A percentile compares a stretch with the other conserved stretches of the same genome.
phyloP scores from a whole-genome alignment of 2,888 invertebrate genomes.

The Meteorus cinctellus region DNA sequence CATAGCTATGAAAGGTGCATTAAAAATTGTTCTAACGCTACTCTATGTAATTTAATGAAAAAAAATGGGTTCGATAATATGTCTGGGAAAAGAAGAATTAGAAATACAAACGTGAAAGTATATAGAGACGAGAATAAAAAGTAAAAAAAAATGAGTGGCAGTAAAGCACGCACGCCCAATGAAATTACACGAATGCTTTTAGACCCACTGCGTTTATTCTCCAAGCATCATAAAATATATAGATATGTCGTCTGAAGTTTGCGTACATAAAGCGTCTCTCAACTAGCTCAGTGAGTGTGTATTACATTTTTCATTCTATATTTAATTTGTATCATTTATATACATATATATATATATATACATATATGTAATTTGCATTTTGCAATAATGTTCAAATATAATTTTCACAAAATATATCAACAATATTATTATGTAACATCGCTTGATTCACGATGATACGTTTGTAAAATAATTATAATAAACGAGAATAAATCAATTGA shows the following conservation, averaged over 20 bases:
- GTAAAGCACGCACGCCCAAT: slow-evolving; percentile 29
- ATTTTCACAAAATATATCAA: background rate
- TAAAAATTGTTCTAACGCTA: too few relatives aligned
- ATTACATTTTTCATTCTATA: slow-evolving; percentile 30
- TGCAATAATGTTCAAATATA: slow-evolving; percentile 22
- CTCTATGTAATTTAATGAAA: too few relatives aligned
- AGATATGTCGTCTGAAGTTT: background rate
- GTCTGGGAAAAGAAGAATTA: background rate
- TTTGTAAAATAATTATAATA: background rate
- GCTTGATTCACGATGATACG: background rate
- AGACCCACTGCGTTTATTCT: slow-evolving; percentile 51
- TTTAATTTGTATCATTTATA: slow-evolving; percentile 23
- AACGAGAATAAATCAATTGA: background rate
- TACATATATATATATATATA: background rate
- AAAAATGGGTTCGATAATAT: background rate
- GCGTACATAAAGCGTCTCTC: slow-evolving; percentile 12
- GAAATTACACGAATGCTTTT: slow-evolving; percentile 47
- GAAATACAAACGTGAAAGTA: slow-evolving; percentile 7
- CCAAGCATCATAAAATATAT: slow-evolving; percentile 15
- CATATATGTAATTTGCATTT: slow-evolving; percentile 7
- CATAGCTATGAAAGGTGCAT: too few relatives aligned
- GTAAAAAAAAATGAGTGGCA: slow-evolving; percentile 43
- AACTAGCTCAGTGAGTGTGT: background rate
- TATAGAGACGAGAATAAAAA: background rate
- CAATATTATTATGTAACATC: background rate